Evolutionary conservation across 92 coral and sea anemone genomes (phyloP).

Genomic region (Epizoanthus ramosus): DNA sequence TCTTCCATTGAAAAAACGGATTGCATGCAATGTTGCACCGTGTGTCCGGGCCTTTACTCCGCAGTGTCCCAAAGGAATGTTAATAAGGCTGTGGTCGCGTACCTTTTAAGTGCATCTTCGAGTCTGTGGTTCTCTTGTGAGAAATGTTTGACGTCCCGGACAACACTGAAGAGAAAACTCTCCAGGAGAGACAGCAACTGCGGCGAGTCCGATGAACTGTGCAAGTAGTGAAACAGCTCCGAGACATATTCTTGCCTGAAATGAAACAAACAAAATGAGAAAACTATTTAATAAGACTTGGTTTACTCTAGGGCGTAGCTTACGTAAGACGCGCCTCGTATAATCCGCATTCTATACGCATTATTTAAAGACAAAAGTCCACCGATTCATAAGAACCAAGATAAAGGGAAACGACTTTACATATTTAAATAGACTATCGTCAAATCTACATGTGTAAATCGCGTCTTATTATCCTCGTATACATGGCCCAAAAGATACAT

Average conservation of each 20-base stretch:
- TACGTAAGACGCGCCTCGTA: neutral
- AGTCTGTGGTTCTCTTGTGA: conserved; percentile 87
- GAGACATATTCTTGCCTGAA: conserved; percentile 94
- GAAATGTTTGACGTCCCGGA: conserved; percentile 88
- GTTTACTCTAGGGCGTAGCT: neutral
- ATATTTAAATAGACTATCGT: no score
- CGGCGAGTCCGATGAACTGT: conserved; percentile 82
- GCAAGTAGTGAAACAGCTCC: conserved; percentile 89
- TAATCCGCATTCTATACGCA: neutral
- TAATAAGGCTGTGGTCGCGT: neutral
- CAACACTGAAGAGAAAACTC: conserved; percentile 90
- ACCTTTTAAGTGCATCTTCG: conserved; percentile 98
- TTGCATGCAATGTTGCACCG: no score
- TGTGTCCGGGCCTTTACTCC: no score
- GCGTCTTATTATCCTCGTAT: no score
- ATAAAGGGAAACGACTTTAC: no score
- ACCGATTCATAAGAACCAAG: no score
- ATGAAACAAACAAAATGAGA: conserved; percentile 10
- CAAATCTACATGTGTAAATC: no score
- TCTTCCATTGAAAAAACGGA: no score
- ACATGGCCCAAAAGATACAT: no score
- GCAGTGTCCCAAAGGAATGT: neutral
- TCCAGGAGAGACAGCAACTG: conserved; percentile 85
- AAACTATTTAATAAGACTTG: neutral
- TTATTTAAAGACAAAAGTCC: no score